phyloP scores from a whole-genome alignment of 2,113 vertebrate genomes.

The Psilopogon haemacephalus region DNA sequence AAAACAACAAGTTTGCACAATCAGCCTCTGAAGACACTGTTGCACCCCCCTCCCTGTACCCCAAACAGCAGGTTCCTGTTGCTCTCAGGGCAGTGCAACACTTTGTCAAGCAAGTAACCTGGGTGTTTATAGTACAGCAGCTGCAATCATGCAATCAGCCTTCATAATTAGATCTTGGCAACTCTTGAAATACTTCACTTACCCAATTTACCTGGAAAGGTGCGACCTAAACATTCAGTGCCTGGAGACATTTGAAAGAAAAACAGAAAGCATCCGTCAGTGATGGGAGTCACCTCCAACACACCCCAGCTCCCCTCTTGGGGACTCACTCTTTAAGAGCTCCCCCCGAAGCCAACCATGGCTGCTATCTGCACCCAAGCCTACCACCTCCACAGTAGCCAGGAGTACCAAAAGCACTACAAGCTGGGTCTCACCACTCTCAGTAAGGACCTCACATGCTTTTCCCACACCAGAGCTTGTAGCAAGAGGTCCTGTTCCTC shows the following conservation, averaged over 20 bases:
- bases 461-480: not conserved
- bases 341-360: not conserved
- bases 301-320: not conserved
- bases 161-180: slow-evolving; percentile 54
- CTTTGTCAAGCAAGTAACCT: not conserved
- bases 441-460: rapidly evolving
- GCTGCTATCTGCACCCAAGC: not conserved
- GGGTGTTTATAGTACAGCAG: slow-evolving; percentile 28
- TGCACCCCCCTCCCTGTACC: not conserved
- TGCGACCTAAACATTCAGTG: slow-evolving; percentile 54
- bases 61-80: not conserved
- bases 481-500: not conserved
- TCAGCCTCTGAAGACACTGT: not conserved
- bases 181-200: slow-evolving; percentile 54
- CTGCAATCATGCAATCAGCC: slow-evolving; percentile 49
- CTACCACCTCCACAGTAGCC: not conserved
- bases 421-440: not conserved
- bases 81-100: not conserved
- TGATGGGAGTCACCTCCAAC: slow-evolving; percentile 2
- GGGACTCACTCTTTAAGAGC: not conserved
- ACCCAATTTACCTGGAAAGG: slow-evolving; percentile 64
- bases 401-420: not conserved
- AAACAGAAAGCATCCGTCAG: slow-evolving; percentile 44
- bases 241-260: slow-evolving; percentile 63
- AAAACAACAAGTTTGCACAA: not conserved